phyloP scores from a whole-genome alignment of 2,797 vertebrate genomes.

The Nyctibius grandis region DNA sequence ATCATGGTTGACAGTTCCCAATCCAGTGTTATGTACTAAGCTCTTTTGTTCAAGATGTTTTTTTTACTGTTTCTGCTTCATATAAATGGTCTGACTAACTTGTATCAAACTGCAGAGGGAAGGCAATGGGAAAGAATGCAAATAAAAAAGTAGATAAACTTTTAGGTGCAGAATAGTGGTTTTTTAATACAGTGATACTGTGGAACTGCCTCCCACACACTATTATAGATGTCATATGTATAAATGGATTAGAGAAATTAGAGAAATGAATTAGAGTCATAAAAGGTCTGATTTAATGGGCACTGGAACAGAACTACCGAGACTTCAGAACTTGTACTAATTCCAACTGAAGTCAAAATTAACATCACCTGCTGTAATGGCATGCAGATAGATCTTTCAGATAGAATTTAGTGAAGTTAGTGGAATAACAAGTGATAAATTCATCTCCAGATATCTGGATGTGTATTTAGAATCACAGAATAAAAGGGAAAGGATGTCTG shows the following conservation, averaged over 20 bases:
- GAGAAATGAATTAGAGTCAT: constrained; percentile 7
- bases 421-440: background rate
- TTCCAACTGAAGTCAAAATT: constrained; percentile 23
- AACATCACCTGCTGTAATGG: background rate
- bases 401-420: background rate
- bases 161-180: background rate
- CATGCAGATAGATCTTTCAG: background rate
- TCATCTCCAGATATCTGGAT: background rate
- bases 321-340: background rate
- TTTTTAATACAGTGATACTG: background rate
- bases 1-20: background rate
- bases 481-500: background rate
- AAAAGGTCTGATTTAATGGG: constrained; percentile 17
- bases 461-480: background rate
- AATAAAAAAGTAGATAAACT: constrained; percentile 5
- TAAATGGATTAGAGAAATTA: constrained; percentile 36
- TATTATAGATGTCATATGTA: constrained; percentile 17
- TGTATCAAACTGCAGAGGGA: background rate
- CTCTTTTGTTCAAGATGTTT: background rate
- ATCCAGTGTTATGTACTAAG: background rate
- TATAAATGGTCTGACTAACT: constrained; percentile 13
- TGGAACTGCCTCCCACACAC: constrained; percentile 10
- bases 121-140: background rate
- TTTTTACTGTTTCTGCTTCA: constrained; percentile 16
- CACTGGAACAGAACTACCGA: background rate